Evolutionary conservation across 2,888 invertebrate genomes (phyloP), one percentile per base, ranked within the genome.

Genomic region (Xanthorhoe designata): DNA sequence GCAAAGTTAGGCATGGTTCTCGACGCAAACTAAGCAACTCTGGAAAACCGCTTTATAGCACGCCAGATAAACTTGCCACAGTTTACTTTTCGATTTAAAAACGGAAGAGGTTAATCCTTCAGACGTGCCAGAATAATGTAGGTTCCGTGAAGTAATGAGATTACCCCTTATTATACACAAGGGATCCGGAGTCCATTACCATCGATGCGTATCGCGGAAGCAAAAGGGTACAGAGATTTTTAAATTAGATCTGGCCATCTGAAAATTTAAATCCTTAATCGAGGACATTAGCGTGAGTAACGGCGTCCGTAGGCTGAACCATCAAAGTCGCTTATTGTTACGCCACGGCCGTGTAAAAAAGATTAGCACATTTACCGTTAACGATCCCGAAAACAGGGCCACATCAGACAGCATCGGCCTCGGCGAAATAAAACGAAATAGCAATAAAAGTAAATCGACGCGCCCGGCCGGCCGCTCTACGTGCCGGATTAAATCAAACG

Each of bases 401-500:
- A 85, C 90, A 89, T 87, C 88, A 88, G 87, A 86, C 85, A 81
- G 77, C 84, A 83, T 80, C 79, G 82, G 80, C 76, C 79, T 81
- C 77, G 76, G 76, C 77, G 85, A 84, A 90, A 91, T 91, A 91
- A 91, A 91, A 90, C 90, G 89, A 84, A 90, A 90, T 88, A 88
- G 89, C 87, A 89, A 91, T 91, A 90, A 92, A 92, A 91, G 90
- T 89, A 91, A 91, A 92, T 92, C 90, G 91, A 88, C 87, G 85
- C 82, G 80, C 82, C 85, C 81, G 80, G 80, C 83, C 80, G 74
- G 81, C 76, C 78, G 81, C 78, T 80, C 87, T 87, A 89, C 89
- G 90, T 89, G 90, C 87, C 84, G 89, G 89, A 90, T 91, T 89
- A 91, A 91, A 90, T 91, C 92, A 91, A 91, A 91, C 90, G 86